Conservation (phyloP, 2,888 invertebrate genomes). For the Lasius platythorax region DNA sequence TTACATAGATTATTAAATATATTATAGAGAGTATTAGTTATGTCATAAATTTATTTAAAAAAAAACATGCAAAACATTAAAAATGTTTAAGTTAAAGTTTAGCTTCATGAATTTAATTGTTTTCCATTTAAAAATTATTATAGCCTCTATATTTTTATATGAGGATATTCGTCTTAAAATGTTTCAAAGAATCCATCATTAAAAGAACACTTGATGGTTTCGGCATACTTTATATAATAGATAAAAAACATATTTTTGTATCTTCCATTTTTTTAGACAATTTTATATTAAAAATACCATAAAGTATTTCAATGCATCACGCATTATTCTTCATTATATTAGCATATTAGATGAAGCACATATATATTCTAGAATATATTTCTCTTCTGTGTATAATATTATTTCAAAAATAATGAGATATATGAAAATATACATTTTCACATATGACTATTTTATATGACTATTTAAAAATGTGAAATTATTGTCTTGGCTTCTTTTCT, state of each 20-base stretch:
- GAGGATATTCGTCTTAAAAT: constrained; percentile 1
- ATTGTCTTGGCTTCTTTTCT: not conserved
- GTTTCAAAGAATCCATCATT: not conserved
- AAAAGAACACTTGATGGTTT: not conserved
- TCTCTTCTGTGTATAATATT: not conserved
- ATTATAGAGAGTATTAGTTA: not conserved
- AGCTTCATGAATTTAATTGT: not conserved
- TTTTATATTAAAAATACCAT: not conserved
- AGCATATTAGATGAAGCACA: not conserved
- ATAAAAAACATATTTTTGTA: not conserved
- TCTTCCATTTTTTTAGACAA: not conserved
- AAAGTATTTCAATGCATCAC: not conserved
- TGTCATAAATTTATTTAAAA: not conserved
- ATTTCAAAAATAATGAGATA: not conserved
- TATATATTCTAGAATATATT: not conserved
- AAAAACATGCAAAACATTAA: not conserved
- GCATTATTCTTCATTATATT: not conserved
- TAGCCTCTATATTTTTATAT: constrained; percentile 5
- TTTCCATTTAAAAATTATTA: not conserved
- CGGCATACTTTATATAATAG: not conserved
- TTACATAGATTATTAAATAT: constrained; percentile 1
- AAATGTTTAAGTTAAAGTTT: not conserved
- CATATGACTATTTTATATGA: not conserved
- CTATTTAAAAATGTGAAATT: not conserved
- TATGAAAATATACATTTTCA: not conserved